These are phyloP conservation scores for Albula goreensis DNA, from an alignment of 2,113 vertebrate genomes.

Conservation along the genomic window DNA sequence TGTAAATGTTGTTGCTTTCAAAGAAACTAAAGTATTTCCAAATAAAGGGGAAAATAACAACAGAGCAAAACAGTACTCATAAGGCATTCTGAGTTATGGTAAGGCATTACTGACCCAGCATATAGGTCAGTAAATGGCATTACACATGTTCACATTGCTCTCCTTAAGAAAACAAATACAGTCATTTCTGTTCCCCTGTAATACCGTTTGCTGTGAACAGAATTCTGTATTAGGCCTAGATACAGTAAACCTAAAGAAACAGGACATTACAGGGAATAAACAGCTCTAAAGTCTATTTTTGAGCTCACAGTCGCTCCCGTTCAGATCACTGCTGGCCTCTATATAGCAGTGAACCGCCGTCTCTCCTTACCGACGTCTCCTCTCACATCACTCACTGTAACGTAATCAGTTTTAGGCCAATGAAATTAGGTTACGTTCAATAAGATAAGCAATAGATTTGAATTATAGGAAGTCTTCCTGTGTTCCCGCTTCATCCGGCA, in stretches of 20 bases:
- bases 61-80: background rate
- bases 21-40: background rate
- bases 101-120: background rate
- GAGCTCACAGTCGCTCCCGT: background rate
- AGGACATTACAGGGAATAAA: background rate
- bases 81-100: background rate
- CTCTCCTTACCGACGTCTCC: background rate
- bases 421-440: conserved; percentile 6
- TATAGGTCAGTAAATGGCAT: background rate
- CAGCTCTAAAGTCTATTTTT: background rate
- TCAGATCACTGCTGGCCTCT: background rate
- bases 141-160: background rate
- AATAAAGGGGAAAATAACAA: background rate
- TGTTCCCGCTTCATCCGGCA: conserved; percentile 2
- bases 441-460: background rate
- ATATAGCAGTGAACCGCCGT: background rate
- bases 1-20: background rate
- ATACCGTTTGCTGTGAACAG: background rate
- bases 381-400: background rate
- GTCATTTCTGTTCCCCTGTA: background rate
- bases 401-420: background rate
- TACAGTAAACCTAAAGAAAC: no score
- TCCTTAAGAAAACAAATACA: background rate
- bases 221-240: background rate
- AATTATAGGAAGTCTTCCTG: background rate